These are phyloP conservation scores for Cygnus olor DNA, from an alignment of 2,797 vertebrate species.

Conservation along the genomic window DNA sequence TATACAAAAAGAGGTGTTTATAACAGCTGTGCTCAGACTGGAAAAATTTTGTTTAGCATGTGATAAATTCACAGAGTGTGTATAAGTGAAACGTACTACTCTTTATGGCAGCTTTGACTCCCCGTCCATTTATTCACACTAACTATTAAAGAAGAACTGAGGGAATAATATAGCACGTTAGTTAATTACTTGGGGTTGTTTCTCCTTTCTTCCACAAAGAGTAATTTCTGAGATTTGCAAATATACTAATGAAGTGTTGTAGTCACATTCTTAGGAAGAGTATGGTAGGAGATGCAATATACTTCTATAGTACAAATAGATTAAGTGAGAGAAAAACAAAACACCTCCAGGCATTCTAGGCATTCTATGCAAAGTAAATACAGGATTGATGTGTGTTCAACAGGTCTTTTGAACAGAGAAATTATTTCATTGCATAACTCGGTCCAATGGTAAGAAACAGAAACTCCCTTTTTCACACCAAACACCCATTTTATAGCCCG, in stretches of 20 bases:
- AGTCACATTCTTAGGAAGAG: not conserved
- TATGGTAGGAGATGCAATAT: not conserved
- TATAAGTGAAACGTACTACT: not conserved
- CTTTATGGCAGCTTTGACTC: not conserved
- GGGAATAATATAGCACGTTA: not conserved
- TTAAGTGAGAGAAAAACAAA: slow-evolving; percentile 20
- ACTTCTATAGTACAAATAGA: not conserved
- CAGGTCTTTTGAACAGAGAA: not conserved
- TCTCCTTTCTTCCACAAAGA: not conserved
- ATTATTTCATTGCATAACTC: not conserved
- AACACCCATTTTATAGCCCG: not conserved
- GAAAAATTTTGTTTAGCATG: not conserved
- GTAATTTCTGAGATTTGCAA: not conserved
- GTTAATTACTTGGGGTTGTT: not conserved
- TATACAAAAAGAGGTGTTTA: not conserved
- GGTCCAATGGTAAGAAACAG: not conserved
- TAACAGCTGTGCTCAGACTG: not conserved
- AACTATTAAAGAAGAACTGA: not conserved
- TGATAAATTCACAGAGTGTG: not conserved
- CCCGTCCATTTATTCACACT: not conserved
- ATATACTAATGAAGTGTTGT: not conserved
- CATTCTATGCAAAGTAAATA: not conserved
- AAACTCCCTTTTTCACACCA: not conserved
- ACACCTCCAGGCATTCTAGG: not conserved
- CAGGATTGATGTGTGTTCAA: not conserved